Conservation (phyloP, 2,113 vertebrate genomes). For the Paedocypris sp. region DNA sequence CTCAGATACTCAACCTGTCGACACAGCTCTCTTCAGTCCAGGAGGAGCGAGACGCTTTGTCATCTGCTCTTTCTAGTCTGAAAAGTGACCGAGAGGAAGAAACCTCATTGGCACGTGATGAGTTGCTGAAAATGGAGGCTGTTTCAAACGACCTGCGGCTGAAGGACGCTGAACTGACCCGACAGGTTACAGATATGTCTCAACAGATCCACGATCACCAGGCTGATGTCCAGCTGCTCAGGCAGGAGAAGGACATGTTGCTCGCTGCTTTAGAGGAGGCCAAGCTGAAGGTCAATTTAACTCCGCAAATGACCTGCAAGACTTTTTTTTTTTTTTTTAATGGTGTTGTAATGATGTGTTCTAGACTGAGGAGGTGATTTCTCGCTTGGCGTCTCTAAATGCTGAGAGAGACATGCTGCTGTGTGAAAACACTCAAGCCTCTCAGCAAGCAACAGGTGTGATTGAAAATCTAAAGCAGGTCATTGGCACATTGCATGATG, state of each 20-base stretch:
- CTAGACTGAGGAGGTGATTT: constrained; percentile 1
- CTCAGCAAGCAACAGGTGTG: neutral
- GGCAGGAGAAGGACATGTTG: neutral
- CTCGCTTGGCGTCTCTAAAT: constrained; percentile 30
- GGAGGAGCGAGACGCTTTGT: neutral
- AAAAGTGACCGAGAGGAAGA: neutral
- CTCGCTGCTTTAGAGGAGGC: neutral
- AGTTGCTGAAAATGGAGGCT: constrained; percentile 19
- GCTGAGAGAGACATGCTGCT: constrained; percentile 33
- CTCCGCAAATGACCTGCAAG: too few species aligned
- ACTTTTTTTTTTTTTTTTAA: too few species aligned
- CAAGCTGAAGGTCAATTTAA: constrained; percentile 16
- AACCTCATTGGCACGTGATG: neutral
- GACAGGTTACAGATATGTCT: neutral
- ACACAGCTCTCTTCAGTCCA: neutral
- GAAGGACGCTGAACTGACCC: constrained; percentile 22
- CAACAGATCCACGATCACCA: neutral
- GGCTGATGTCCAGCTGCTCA: neutral
- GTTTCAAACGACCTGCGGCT: constrained; percentile 20
- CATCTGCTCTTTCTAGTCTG: neutral
- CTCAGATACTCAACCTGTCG: too few species aligned
- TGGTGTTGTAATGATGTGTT: neutral
- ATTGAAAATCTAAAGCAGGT: neutral
- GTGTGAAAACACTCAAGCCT: neutral
- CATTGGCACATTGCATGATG: neutral